A percentile compares a stretch with the other conserved stretches of the same genome.
Evolutionary conservation across 2,797 vertebrate species (phyloP).

Genomic region (Harpagifer antarcticus): DNA sequence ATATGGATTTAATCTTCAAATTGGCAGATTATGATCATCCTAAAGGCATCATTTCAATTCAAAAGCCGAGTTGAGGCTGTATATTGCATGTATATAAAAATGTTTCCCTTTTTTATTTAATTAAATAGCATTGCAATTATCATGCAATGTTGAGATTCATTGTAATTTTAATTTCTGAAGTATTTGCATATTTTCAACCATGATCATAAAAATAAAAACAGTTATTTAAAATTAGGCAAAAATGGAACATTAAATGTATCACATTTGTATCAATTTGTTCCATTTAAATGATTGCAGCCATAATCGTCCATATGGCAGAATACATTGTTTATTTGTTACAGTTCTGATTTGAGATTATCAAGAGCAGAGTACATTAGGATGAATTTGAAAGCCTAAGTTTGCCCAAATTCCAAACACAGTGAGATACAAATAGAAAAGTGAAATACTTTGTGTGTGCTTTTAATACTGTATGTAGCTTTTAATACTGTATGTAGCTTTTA

Average conservation of each 20-base stretch:
- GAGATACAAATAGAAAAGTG: not conserved
- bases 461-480: not conserved
- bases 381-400: not conserved
- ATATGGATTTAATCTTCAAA: too few relatives aligned
- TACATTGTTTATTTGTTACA: not conserved
- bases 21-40: not conserved
- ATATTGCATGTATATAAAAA: not conserved
- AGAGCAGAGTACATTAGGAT: not conserved
- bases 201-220: not conserved
- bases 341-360: not conserved
- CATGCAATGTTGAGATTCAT: not conserved
- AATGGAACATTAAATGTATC: too few relatives aligned
- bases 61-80: not conserved
- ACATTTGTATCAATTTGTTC: too few relatives aligned
- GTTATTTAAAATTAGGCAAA: not conserved
- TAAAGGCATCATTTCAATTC: not conserved
- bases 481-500: not conserved
- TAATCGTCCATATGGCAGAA: not conserved
- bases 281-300: not conserved
- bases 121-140: not conserved
- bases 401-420: not conserved
- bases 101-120: not conserved
- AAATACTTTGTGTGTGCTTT: not conserved
- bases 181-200: not conserved
- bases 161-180: not conserved